These are phyloP conservation scores for Aphelenchoides avenae DNA, from an alignment of 1,140 invertebrate species.

Conservation along the genomic window DNA sequence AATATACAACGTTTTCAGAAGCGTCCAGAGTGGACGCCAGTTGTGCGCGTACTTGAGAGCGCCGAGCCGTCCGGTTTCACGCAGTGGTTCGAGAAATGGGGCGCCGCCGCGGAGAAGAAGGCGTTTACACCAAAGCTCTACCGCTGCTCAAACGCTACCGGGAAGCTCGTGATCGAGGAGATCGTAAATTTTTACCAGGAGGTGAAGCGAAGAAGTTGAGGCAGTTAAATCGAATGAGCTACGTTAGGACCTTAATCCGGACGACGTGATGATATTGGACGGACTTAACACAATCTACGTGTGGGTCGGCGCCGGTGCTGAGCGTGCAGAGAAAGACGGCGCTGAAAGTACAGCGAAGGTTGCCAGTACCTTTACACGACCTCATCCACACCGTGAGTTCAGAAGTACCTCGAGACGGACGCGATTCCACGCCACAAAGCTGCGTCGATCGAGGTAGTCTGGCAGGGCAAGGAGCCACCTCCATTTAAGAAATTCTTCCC, in stretches of 20 bases:
- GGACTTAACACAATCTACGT: constrained; percentile 72
- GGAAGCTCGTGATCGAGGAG: constrained; percentile 66
- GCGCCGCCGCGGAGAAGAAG: constrained; percentile 51
- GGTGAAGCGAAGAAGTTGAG: constrained; percentile 5
- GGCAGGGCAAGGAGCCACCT: constrained; percentile 54
- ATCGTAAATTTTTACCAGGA: constrained; percentile 65
- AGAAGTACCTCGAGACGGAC: constrained; percentile 49
- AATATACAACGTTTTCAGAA: too few relatives aligned
- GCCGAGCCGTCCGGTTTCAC: constrained; percentile 51
- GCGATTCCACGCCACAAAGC: constrained; percentile 50
- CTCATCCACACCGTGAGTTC: too few relatives aligned
- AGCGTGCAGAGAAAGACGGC: constrained; percentile 67
- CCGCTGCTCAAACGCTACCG: constrained; percentile 65
- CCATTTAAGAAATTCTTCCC: constrained; percentile 57
- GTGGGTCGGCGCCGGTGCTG: constrained; percentile 72
- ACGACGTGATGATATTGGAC: constrained; percentile 83
- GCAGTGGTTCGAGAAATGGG: constrained; percentile 49
- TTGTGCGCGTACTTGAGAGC: constrained; percentile 53
- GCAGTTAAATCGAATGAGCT: neutral
- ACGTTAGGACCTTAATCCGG: constrained; percentile 70
- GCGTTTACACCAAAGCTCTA: too few relatives aligned
- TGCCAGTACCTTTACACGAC: too few relatives aligned
- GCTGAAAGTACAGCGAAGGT: constrained; percentile 65
- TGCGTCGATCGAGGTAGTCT: constrained; percentile 45
- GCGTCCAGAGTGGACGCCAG: constrained; percentile 43